These are phyloP conservation scores for Calcarius lapponicus DNA, from an alignment of 2,797 vertebrate genomes.

Conservation along the genomic window DNA sequence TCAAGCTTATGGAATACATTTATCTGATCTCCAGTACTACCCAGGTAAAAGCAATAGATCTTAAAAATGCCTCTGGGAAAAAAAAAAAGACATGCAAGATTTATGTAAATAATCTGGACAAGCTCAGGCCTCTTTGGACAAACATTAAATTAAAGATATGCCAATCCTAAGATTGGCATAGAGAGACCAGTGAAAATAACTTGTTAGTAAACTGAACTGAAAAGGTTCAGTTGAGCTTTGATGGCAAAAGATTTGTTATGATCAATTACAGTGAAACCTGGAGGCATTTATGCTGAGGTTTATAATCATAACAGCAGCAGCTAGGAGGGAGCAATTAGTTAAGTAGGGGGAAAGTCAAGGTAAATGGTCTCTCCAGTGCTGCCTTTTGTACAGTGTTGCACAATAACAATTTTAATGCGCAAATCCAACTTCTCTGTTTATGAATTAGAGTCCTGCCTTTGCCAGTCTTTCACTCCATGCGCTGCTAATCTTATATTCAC, in stretches of 20 bases:
- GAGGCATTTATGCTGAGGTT: neutral
- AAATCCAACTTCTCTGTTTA: neutral
- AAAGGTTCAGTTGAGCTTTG: neutral
- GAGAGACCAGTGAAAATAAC: neutral
- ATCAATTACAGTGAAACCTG: neutral
- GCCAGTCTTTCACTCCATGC: constrained; percentile 1
- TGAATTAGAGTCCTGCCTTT: neutral
- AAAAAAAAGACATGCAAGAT: neutral
- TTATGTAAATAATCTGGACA: neutral
- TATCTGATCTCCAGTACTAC: neutral
- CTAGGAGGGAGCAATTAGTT: neutral
- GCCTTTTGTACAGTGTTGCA: neutral
- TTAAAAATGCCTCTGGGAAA: neutral
- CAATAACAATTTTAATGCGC: neutral
- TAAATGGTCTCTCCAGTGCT: neutral
- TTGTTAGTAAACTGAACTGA: neutral
- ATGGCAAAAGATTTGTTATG: neutral
- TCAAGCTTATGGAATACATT: neutral
- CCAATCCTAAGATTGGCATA: neutral
- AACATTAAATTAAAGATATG: neutral
- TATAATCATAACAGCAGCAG: neutral
- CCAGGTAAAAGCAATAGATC: neutral
- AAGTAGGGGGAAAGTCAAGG: neutral
- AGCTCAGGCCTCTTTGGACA: neutral
- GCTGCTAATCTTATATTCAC: constrained; percentile 7